phyloP scores from a whole-genome alignment of 2,888 invertebrate species.

The Folsomia candida region DNA sequence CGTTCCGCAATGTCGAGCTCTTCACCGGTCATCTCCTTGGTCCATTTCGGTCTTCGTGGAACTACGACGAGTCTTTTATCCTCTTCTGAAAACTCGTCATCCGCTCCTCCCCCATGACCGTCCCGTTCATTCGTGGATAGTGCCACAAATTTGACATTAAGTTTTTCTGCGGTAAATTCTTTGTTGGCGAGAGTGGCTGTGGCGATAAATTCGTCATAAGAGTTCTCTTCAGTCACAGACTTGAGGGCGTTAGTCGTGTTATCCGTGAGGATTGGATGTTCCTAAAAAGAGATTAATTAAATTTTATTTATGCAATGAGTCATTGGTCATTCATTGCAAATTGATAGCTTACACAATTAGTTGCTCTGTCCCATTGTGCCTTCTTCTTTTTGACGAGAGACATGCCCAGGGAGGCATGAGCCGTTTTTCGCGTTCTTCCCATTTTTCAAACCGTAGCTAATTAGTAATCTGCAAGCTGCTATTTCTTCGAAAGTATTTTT shows the following conservation, averaged over 20 bases:
- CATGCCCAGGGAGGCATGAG: slow-evolving; percentile 35
- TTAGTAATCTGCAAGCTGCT: no score
- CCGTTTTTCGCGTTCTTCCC: slow-evolving; percentile 38
- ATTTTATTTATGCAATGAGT: no score
- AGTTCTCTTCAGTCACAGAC: slow-evolving; percentile 79
- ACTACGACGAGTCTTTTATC: slow-evolving; percentile 44
- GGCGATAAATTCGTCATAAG: slow-evolving; percentile 91
- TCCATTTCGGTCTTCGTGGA: slow-evolving; percentile 71
- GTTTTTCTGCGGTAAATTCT: slow-evolving; percentile 81
- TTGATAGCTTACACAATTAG: slow-evolving; percentile 29
- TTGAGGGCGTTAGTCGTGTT: slow-evolving; percentile 39
- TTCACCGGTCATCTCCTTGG: slow-evolving; percentile 68
- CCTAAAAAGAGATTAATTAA: slow-evolving; percentile 28
- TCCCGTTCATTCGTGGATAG: slow-evolving; percentile 61
- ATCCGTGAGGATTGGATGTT: slow-evolving; percentile 34
- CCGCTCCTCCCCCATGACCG: slow-evolving; percentile 59
- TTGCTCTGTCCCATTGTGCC: slow-evolving; percentile 34
- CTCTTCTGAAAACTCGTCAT: slow-evolving; percentile 41
- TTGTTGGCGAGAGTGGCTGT: slow-evolving; percentile 92
- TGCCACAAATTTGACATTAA: slow-evolving; percentile 75
- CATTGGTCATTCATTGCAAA: no score
- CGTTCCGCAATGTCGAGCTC: slow-evolving; percentile 77
- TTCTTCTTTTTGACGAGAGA: slow-evolving; percentile 38
- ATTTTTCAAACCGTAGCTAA: no score
- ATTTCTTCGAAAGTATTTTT: no score